Evolutionary conservation across 2,797 vertebrate species (phyloP).

Genomic region (Hemitrygon akajei): DNA sequence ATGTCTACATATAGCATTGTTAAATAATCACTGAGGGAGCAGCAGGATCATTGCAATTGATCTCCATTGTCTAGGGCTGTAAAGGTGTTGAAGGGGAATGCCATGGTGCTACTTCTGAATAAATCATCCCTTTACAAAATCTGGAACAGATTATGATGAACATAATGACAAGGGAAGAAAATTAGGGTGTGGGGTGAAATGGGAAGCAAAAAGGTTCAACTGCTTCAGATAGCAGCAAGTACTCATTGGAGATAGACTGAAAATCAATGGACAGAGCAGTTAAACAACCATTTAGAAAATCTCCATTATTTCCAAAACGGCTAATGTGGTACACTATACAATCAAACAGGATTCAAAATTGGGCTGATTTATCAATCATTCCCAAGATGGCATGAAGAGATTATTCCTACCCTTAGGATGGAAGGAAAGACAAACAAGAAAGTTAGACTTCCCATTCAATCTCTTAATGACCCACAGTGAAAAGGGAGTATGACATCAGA

Average conservation of each 20-base stretch:
- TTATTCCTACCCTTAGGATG: too few relatives aligned
- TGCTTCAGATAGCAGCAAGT: not conserved
- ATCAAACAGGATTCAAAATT: not conserved
- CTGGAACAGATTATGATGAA: too few relatives aligned
- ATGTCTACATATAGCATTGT: not conserved
- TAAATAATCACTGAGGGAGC: not conserved
- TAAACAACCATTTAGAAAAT: not conserved
- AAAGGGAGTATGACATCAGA: not conserved
- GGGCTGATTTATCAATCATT: not conserved
- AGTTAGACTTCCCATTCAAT: not conserved
- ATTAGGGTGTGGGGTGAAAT: not conserved
- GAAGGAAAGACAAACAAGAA: not conserved
- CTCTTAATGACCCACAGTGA: not conserved
- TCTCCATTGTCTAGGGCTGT: not conserved
- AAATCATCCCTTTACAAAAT: not conserved
- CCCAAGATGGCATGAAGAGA: not conserved
- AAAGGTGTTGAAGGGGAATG: not conserved
- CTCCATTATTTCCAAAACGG: not conserved
- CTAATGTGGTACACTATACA: not conserved
- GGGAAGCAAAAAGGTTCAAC: not conserved
- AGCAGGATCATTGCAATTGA: not conserved
- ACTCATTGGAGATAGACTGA: not conserved
- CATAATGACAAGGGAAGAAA: not conserved
- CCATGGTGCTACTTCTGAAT: not conserved
- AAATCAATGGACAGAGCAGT: too few relatives aligned